phyloP scores from a whole-genome alignment of 2,113 vertebrate species.

The Trichechus manatus region DNA sequence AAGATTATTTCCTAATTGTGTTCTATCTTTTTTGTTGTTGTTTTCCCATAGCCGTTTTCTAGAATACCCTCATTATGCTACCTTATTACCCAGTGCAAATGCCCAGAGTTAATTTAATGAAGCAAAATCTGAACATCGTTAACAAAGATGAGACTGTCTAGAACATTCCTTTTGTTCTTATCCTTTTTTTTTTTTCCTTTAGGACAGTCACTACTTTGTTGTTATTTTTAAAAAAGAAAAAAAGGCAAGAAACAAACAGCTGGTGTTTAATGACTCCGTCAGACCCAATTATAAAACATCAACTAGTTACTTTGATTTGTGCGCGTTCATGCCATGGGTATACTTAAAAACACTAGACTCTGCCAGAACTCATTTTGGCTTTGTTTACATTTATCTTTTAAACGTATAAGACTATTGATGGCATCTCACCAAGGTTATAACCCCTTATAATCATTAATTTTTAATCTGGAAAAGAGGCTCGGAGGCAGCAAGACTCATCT shows the following conservation, averaged over 20 bases:
- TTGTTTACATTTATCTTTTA: slow-evolving; percentile 92
- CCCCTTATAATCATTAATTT: slow-evolving; percentile 90
- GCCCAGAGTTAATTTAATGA: slow-evolving; percentile 55
- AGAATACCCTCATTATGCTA: neutral
- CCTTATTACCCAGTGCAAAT: slow-evolving; percentile 62
- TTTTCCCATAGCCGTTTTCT: neutral
- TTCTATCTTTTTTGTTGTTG: neutral
- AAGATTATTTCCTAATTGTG: neutral
- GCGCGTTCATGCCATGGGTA: slow-evolving; percentile 90
- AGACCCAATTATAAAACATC: slow-evolving; percentile 98
- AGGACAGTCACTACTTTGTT: slow-evolving; percentile 78
- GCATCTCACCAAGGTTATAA: slow-evolving; percentile 89
- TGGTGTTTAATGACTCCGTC: slow-evolving; percentile 98
- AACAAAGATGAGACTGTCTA: slow-evolving; percentile 8
- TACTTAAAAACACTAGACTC: slow-evolving; percentile 90
- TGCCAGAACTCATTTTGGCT: slow-evolving; percentile 88
- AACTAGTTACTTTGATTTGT: slow-evolving; percentile 98
- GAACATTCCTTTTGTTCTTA: slow-evolving; percentile 77
- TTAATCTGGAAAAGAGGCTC: slow-evolving; percentile 89
- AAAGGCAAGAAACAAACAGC: slow-evolving; percentile 92
- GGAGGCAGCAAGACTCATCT: slow-evolving; percentile 83
- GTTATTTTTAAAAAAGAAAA: slow-evolving; percentile 59
- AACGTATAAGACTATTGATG: slow-evolving; percentile 88
- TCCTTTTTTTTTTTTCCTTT: slow-evolving; percentile 72
- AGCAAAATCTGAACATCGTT: slow-evolving; percentile 5